A percentile compares a stretch with the other conserved stretches of the same genome.
Evolutionary conservation across 2,113 vertebrate species (phyloP).

Genomic region (Paracyprichromis sp.): DNA sequence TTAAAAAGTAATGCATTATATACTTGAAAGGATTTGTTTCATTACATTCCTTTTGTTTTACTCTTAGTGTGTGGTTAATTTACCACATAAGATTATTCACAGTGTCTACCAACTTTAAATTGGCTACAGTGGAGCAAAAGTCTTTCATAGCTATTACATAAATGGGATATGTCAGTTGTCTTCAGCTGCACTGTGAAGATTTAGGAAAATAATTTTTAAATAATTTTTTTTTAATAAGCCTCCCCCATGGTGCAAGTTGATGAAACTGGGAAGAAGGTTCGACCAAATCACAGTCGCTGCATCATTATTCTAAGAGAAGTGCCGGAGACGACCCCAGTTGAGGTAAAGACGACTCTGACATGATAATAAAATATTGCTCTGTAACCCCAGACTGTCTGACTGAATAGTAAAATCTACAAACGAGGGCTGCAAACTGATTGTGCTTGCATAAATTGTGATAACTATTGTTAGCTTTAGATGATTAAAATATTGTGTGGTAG

Average conservation of each 20-base stretch:
- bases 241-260: conserved; percentile 96
- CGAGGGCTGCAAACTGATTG: background rate
- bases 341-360: conserved; percentile 69
- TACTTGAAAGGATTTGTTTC: background rate
- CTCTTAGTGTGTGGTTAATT: background rate
- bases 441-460: background rate
- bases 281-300: conserved; percentile 95
- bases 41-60: background rate
- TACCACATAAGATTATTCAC: background rate
- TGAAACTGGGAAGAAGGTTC: conserved; percentile 91
- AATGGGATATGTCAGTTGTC: background rate
- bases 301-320: conserved; percentile 97
- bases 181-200: background rate
- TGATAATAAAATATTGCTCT: background rate
- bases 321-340: conserved; percentile 90
- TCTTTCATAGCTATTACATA: background rate
- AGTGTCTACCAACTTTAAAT: background rate
- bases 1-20: background rate
- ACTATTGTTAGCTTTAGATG: background rate
- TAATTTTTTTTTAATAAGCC: conserved; percentile 35
- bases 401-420: background rate
- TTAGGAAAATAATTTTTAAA: background rate
- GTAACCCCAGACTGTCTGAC: background rate
- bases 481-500: background rate
- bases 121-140: background rate